These are phyloP conservation scores for Pardosa pseudoannulata DNA, from an alignment of 2,888 invertebrate genomes.

Conservation along the genomic window DNA sequence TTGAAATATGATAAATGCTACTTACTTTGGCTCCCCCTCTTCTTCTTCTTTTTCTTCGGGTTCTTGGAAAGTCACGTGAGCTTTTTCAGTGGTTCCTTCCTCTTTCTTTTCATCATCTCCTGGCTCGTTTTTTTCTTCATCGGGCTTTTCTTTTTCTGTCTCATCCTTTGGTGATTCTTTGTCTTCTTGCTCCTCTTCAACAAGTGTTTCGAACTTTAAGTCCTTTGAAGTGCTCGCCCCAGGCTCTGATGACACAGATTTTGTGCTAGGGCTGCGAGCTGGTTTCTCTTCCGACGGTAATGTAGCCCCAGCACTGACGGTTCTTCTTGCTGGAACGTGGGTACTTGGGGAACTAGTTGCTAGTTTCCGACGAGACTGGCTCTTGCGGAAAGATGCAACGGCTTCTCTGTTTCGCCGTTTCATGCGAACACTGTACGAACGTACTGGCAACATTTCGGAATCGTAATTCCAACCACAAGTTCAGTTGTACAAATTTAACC, in stretches of 20 bases:
- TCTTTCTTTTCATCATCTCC: not conserved
- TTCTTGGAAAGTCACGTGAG: conserved; percentile 25
- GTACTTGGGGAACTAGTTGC: conserved; percentile 6
- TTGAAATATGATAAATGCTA: not conserved
- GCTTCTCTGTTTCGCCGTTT: conserved; percentile 73
- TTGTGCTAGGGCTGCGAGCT: conserved; percentile 40
- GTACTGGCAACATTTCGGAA: conserved; percentile 72
- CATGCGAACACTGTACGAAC: conserved; percentile 74
- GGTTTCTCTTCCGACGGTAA: conserved; percentile 35
- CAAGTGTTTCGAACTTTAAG: conserved; percentile 45
- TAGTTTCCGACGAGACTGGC: conserved; percentile 49
- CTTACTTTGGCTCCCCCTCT: not conserved
- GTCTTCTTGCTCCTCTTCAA: conserved; percentile 42
- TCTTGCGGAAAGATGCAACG: conserved; percentile 72
- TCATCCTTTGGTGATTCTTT: conserved; percentile 17
- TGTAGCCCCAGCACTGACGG: conserved; percentile 56
- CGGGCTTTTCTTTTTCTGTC: not conserved
- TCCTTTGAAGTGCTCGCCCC: conserved; percentile 40
- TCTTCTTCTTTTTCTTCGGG: not conserved
- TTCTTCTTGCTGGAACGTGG: conserved; percentile 52
- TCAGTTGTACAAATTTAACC: no score
- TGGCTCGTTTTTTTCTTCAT: not conserved
- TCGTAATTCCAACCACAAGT: no score
- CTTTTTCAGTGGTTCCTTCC: not conserved
- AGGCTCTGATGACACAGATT: conserved; percentile 58